Base-by-base conservation (phyloP, 37 sponge, comb jelly and placozoan genomes). In the Oopsacas minuta region DNA sequence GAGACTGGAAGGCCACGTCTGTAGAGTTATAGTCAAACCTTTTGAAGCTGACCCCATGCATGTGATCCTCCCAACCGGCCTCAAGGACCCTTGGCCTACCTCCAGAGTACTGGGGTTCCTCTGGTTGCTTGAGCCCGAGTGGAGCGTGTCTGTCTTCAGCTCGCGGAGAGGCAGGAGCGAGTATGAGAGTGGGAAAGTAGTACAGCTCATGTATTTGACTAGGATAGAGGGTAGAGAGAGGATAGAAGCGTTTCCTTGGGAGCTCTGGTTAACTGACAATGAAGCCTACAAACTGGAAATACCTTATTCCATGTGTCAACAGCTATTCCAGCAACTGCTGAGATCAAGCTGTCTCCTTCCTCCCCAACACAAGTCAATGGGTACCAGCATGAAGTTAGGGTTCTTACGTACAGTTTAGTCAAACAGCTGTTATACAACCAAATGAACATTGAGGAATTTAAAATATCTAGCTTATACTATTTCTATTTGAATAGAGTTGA, bases 71-170 rank as follows among this genome's bases (percentile, higher is more conserved):
- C 75, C 75, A 5, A n/a, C 75, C 1, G 75, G 75, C 28, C 20
- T 61, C 32, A 61, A 12, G 75, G 75, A 61, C 32, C 17, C 20
- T n/a, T 61, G 75, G 75, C 75, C 75, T 34, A 61, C 75, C 17
- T 34, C 75, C 75, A 3, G 75, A 3, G 75, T 61, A 34, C 75
- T 61, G 28, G 75, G 75, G 28, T 61, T 61, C 75, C 75, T 61
- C 75, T 61, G 75, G 75, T 34, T 61, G 75, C 75, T 61, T 25
- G 75, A 61, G 75, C 75, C 75, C 28, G 75, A 61, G 28, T 61
- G 75, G 75, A 25, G 30, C 28, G 75, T 61, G 75, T 61, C 75
- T 34, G 75, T 61, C 32, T 61, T 61, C 75, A 61, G 75, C 75
- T 61, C 75, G 30, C 17, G 75, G 30, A 3, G 28, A 34, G 30